Conservation (phyloP, 2,888 invertebrate species). For the Dusona sp. region DNA sequence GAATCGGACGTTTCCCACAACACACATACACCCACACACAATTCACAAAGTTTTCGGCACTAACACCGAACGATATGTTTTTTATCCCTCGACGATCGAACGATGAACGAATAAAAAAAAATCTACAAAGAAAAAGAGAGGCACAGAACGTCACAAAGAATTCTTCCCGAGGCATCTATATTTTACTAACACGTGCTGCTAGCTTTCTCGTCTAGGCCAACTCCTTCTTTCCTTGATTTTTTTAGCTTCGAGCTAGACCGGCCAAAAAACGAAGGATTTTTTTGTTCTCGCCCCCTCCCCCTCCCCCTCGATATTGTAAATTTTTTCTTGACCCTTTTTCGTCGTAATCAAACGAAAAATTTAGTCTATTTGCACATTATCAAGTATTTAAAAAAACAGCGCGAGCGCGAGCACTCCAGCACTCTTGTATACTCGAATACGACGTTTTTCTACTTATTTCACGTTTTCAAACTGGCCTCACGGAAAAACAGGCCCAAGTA, state of each 20-base stretch:
- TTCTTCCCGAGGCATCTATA: conserved; percentile 25
- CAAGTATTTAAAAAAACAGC: too few relatives aligned
- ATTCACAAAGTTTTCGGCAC: conserved; percentile 45
- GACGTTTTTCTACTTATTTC: too few relatives aligned
- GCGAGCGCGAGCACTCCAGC: too few relatives aligned
- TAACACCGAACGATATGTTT: conserved; percentile 38
- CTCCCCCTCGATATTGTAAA: too few relatives aligned
- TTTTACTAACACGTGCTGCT: conserved; percentile 19
- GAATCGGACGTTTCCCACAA: conserved; percentile 54
- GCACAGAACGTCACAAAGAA: conserved; percentile 19
- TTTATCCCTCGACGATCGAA: conserved; percentile 50
- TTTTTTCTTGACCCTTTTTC: not conserved
- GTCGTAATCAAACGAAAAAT: not conserved
- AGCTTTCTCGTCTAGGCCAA: not conserved
- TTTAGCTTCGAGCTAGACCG: not conserved
- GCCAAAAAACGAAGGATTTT: not conserved
- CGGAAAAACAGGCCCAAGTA: too few relatives aligned
- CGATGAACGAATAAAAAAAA: conserved; percentile 50
- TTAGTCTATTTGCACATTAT: not conserved
- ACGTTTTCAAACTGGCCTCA: too few relatives aligned
- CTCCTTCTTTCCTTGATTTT: not conserved
- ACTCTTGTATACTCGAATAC: too few relatives aligned
- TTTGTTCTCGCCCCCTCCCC: not conserved
- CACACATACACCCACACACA: not conserved
- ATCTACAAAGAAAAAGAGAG: conserved; percentile 23